A percentile compares a stretch with the other conserved stretches of the same genome.
Evolutionary conservation across 2,113 vertebrate species (phyloP).

Genomic region (Protomyctophum bolini): DNA sequence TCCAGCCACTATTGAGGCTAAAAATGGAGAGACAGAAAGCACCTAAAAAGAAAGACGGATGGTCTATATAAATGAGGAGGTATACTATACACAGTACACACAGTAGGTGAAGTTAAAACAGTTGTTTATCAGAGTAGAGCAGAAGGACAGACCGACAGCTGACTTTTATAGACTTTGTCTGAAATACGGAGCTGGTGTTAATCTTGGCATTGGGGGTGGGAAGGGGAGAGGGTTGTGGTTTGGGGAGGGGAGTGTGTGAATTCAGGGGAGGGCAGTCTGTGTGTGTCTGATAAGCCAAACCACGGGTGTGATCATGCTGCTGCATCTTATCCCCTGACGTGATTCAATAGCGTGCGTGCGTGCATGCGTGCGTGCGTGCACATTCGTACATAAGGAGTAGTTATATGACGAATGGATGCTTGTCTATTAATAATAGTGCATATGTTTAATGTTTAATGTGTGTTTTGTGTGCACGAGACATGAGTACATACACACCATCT

Average conservation of each 20-base stretch:
- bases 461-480: too few species aligned
- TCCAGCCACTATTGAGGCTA: too few species aligned
- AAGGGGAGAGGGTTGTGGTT: neutral
- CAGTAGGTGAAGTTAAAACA: neutral
- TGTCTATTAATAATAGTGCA: too few species aligned
- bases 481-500: too few species aligned
- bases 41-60: neutral
- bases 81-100: too few species aligned
- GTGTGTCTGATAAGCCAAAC: slow-evolving; percentile 24
- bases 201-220: slow-evolving; percentile 35
- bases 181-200: slow-evolving; percentile 38
- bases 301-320: slow-evolving; percentile 37
- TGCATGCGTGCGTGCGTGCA: neutral
- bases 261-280: neutral
- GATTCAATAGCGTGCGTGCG: slow-evolving; percentile 37
- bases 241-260: neutral
- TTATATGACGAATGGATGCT: too few species aligned
- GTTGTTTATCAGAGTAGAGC: neutral
- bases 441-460: too few species aligned
- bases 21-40: neutral
- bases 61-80: too few species aligned
- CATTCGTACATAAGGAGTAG: neutral
- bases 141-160: neutral
- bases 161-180: slow-evolving; percentile 5
- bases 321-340: slow-evolving; percentile 58